These are phyloP conservation scores for Esox niger DNA, from an alignment of 2,113 vertebrate genomes.

Conservation along the genomic window DNA sequence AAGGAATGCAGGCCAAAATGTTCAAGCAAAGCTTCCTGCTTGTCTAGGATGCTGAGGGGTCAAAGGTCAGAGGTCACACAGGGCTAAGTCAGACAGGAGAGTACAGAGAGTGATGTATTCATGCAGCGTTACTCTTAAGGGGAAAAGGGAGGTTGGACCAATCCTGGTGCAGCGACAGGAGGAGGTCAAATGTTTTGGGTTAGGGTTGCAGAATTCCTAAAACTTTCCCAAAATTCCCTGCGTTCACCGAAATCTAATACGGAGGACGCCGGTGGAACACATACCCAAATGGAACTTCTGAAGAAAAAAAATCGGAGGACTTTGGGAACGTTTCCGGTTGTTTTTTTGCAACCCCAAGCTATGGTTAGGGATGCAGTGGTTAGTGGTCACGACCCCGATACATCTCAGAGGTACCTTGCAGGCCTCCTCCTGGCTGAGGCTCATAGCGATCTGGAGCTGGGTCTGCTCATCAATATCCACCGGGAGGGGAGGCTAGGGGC, in stretches of 20 bases:
- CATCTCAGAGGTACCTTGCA: slow-evolving; percentile 85
- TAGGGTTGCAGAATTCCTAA: no score
- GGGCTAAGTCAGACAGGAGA: no score
- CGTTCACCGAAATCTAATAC: no score
- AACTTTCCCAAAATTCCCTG: no score
- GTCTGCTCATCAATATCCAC: slow-evolving; percentile 88
- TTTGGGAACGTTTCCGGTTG: no score
- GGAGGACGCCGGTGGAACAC: no score
- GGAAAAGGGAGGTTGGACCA: slow-evolving; percentile 6
- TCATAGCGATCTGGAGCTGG: slow-evolving; percentile 91
- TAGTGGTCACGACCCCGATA: slow-evolving; percentile 15
- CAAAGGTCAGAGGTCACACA: slow-evolving; percentile 20
- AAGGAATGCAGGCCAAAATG: no score
- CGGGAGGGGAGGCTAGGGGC: slow-evolving; percentile 60
- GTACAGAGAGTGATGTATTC: slow-evolving; percentile 20
- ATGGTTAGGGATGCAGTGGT: slow-evolving; percentile 14
- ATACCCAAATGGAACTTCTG: no score
- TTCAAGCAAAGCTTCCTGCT: slow-evolving; percentile 26
- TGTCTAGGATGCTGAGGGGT: slow-evolving; percentile 12
- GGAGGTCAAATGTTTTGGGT: slow-evolving; percentile 10
- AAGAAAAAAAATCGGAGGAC: no score
- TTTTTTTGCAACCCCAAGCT: no score
- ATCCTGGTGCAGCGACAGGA: slow-evolving; percentile 21
- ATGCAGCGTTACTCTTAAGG: slow-evolving; percentile 33
- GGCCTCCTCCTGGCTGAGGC: slow-evolving; percentile 88